Conservation (phyloP, 1,140 invertebrate genomes). For the Ostrea denselamellosa region DNA sequence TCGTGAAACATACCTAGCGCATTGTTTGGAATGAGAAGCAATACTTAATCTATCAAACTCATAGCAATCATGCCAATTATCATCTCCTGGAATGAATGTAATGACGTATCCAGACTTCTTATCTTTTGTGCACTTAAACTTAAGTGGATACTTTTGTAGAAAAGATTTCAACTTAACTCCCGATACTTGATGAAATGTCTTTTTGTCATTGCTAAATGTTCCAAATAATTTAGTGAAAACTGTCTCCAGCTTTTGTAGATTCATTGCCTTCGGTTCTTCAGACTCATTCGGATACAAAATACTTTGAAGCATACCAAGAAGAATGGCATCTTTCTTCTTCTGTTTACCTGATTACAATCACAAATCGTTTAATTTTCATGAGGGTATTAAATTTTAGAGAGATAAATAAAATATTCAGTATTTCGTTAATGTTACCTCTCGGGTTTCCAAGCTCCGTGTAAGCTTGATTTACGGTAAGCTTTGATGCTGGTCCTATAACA, state of each 20-base stretch:
- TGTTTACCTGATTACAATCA: not conserved
- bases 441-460: not conserved
- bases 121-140: not conserved
- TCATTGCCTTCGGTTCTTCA: conserved; percentile 16
- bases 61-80: not conserved
- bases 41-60: not conserved
- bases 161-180: conserved; percentile 21
- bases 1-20: not conserved
- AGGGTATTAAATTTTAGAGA: no score
- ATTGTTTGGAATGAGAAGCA: not conserved
- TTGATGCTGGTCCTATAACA: not conserved
- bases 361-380: not conserved
- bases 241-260: conserved; percentile 41
- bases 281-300: not conserved
- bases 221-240: conserved; percentile 4
- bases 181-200: conserved; percentile 17
- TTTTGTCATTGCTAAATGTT: not conserved
- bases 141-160: conserved; percentile 14
- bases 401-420: no score
- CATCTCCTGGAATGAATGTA: conserved; percentile 4
- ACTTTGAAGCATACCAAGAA: not conserved
- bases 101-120: not conserved
- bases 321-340: not conserved
- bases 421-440: not conserved
- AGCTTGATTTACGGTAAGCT: not conserved